Conservation (phyloP, 2,888 invertebrate genomes). For the Cylloceria caligata region DNA sequence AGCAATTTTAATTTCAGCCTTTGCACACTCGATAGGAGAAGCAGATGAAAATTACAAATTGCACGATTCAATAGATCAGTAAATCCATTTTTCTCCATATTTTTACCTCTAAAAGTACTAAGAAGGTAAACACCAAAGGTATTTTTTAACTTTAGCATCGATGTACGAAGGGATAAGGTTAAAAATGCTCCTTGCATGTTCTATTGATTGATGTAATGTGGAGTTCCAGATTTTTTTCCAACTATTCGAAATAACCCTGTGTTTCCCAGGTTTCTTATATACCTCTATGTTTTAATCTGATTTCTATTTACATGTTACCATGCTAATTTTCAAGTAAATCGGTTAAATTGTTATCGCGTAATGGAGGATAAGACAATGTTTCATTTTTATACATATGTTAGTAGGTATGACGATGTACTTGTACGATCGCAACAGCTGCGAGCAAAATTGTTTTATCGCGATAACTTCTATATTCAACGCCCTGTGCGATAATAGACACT, state of each 20-base stretch:
- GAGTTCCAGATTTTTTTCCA: no score
- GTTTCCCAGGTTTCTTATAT: no score
- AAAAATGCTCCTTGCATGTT: neutral
- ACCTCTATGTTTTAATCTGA: no score
- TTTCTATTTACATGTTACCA: no score
- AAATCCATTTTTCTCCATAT: neutral
- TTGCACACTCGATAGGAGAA: neutral
- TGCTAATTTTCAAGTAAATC: no score
- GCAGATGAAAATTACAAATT: neutral
- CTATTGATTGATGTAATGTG: neutral
- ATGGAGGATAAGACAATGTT: no score
- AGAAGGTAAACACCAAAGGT: no score
- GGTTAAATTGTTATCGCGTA: no score
- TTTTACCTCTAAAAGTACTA: neutral
- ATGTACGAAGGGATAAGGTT: neutral
- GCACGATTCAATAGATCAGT: neutral
- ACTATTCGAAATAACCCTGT: no score
- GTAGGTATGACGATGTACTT: neutral
- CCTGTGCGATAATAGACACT: conserved; percentile 12
- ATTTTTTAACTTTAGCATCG: neutral
- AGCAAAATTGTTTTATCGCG: neutral
- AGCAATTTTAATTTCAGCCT: neutral
- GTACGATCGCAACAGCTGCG: neutral
- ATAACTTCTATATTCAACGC: neutral
- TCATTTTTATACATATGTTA: no score